Evolutionary conservation across 2,888 invertebrate species (phyloP).

Genomic region (Cerceris rybyensis): DNA sequence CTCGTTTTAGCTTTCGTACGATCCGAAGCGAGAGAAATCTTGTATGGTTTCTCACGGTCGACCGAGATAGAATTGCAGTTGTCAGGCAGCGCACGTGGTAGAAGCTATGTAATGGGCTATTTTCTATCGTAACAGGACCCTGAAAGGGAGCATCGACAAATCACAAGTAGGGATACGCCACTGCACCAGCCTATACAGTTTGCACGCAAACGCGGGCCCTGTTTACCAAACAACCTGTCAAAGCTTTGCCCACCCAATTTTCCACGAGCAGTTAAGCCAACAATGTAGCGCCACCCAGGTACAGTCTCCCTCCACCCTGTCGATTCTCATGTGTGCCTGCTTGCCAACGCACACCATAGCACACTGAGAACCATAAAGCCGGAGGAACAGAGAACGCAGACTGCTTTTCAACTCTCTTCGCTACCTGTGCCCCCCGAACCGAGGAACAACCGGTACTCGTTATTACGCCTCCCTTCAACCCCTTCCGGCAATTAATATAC

Average conservation of each 20-base stretch:
- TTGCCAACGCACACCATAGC: neutral
- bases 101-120: conserved; percentile 39
- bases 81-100: conserved; percentile 2
- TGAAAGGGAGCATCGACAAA: conserved; percentile 56
- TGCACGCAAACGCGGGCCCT: conserved; percentile 62
- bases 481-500: conserved; percentile 53
- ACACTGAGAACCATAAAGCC: conserved; percentile 25
- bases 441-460: conserved; percentile 43
- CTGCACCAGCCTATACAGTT: conserved; percentile 52
- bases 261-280: conserved; percentile 69
- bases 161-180: conserved; percentile 51
- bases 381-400: conserved; percentile 3
- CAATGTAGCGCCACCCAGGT: conserved; percentile 65
- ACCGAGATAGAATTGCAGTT: neutral
- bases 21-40: neutral
- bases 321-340: conserved; percentile 27
- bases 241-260: conserved; percentile 72
- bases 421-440: conserved; percentile 48
- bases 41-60: conserved; percentile 1
- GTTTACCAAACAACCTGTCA: conserved; percentile 74
- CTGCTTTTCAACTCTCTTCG: conserved; percentile 39
- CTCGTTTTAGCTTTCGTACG: conserved; percentile 1
- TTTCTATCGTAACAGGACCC: conserved; percentile 48
- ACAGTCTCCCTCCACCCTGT: conserved; percentile 21
- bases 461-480: conserved; percentile 47